Conservation (phyloP, 2,797 vertebrate species). For the Borostomias antarcticus region DNA sequence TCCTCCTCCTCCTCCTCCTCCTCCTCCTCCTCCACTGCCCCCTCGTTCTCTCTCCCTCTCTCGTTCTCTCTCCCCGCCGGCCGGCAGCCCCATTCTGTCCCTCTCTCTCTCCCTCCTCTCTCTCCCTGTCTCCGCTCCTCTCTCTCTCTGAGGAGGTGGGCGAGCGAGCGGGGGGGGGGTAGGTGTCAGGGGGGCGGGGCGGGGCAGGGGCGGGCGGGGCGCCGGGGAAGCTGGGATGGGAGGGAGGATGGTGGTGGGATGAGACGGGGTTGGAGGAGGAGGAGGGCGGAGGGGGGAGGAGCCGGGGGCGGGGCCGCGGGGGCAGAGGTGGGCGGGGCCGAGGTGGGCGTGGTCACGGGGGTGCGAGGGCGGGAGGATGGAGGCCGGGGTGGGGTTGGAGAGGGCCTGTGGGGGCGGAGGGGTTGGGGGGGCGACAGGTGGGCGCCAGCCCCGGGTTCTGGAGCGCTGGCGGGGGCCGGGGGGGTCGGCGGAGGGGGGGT, state of each 20-base stretch:
- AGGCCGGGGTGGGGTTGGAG: constrained; percentile 71
- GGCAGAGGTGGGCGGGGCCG: constrained; percentile 72
- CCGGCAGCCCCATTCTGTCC: constrained; percentile 67
- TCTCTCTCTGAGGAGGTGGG: constrained; percentile 74
- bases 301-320: constrained; percentile 72
- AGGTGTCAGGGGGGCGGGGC: constrained; percentile 69
- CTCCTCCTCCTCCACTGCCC: constrained; percentile 47
- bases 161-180: constrained; percentile 73
- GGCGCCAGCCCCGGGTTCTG: constrained; percentile 69
- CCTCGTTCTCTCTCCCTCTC: constrained; percentile 76
- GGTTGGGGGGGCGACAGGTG: constrained; percentile 79
- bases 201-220: constrained; percentile 64
- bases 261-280: constrained; percentile 65
- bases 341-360: constrained; percentile 73
- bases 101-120: constrained; percentile 71
- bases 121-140: constrained; percentile 73
- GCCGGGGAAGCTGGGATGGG: constrained; percentile 70
- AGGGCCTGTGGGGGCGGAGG: constrained; percentile 81
- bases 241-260: constrained; percentile 74
- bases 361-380: constrained; percentile 74
- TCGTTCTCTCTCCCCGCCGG: constrained; percentile 67
- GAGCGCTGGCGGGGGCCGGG: constrained; percentile 69
- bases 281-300: constrained; percentile 59
- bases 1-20: constrained; percentile 54
- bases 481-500: constrained; percentile 75